Base-by-base conservation (phyloP, 2,797 vertebrate species). In the Pangasius macronema region DNA sequence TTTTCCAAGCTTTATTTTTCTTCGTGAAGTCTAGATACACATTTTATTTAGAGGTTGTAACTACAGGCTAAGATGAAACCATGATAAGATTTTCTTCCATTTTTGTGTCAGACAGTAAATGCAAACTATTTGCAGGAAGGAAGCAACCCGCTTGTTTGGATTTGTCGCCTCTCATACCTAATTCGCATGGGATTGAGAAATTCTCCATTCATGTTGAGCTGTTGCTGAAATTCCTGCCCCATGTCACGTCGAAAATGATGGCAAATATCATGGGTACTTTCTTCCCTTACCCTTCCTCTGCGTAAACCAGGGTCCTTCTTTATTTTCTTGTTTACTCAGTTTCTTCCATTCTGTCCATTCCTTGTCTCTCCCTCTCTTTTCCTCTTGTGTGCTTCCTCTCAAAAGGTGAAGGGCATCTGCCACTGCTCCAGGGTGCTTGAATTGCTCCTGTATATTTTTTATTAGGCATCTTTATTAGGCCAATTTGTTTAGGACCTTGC, bases 401-500 rank as follows among this genome's bases (percentile, higher is more conserved):
- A 76, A 82, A 11, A 80, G 65, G 53, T 80, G 18, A 65, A 59
- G 42, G 13, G 46, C 14, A 49, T 3, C 39, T 53, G 49, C 22
- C 33, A 77, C 68, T 87, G 73, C 83, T 87, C 70, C 75, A 57
- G 51, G 49, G 67, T 87, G 42, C 57, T 53, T 55, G 57, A 72
- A 76, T 53, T 49, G 42, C 53, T 61, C 51, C 68, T 67, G 86
- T 85, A 57, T 63, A 1, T 59, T 80, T 88, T 88, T 90, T 90
- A 83, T 89, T 81, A 86, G 67, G 46, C 72, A 49, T 88, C 85
- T 89, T 90, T 82, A 90, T 82, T 88, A 79, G 73, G 70, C 67
- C 86, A 84, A 87, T 91, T 91, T 89, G 90, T 89, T 87, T 91
- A 81, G 27, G 55, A 75, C 72, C 65, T 39, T 36, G 46, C 33